phyloP scores from a whole-genome alignment of 2,888 invertebrate species.

The Patella ulyssiponensis region DNA sequence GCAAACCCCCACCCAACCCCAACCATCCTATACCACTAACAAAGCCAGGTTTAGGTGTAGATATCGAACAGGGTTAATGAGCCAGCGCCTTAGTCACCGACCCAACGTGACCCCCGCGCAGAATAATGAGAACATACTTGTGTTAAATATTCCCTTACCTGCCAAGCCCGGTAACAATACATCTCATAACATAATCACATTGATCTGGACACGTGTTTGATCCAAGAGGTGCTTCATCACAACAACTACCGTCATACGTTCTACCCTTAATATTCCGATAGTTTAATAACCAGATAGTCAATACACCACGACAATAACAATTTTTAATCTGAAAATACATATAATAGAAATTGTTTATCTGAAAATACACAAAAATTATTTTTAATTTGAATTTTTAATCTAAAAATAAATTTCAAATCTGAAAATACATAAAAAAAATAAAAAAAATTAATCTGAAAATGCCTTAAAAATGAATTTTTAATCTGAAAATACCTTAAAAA shows the following conservation, averaged over 20 bases:
- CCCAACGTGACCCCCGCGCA: background rate
- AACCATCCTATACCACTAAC: too few species aligned
- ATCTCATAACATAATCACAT: slow-evolving; percentile 51
- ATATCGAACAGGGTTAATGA: background rate
- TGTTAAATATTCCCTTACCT: slow-evolving; percentile 29
- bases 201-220: slow-evolving; percentile 34
- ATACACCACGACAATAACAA: slow-evolving; percentile 35
- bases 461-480: too few species aligned
- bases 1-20: too few species aligned
- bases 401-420: too few species aligned
- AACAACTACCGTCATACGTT: slow-evolving; percentile 48
- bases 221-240: slow-evolving; percentile 35
- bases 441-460: too few species aligned
- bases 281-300: slow-evolving; percentile 41
- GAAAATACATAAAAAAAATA: too few species aligned
- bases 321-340: slow-evolving; percentile 16
- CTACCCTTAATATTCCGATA: slow-evolving; percentile 42
- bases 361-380: background rate
- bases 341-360: background rate
- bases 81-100: too few species aligned
- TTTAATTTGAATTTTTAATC: too few species aligned
- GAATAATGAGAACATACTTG: too few species aligned
- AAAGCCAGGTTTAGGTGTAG: background rate
- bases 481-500: too few species aligned
- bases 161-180: slow-evolving; percentile 46